These are phyloP conservation scores for Xiphorhynchus elegans DNA, from an alignment of 2,113 vertebrate genomes.

Conservation along the genomic window DNA sequence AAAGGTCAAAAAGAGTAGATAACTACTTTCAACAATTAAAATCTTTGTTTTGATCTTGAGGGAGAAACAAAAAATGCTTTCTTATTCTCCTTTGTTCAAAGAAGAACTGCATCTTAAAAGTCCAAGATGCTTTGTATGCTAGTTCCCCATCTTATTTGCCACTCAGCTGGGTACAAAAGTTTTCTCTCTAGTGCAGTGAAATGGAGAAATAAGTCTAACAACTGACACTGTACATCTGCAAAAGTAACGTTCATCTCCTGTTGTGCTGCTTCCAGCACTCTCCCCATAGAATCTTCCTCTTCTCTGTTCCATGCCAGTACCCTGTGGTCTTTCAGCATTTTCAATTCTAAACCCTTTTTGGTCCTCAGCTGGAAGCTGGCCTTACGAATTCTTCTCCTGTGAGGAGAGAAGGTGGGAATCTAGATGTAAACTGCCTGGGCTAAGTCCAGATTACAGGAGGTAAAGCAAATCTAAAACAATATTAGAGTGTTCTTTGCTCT, in stretches of 20 bases:
- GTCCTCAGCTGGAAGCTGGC: not conserved
- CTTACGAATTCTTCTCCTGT: not conserved
- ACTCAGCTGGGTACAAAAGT: slow-evolving; percentile 1
- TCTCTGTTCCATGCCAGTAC: not conserved
- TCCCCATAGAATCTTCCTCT: not conserved
- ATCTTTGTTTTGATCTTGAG: not conserved
- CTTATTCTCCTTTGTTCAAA: not conserved
- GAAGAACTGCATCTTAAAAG: not conserved
- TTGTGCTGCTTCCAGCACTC: not conserved
- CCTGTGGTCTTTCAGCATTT: not conserved
- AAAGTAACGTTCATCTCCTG: not conserved
- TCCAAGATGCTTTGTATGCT: not conserved
- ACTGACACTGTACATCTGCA: not conserved
- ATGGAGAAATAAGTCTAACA: not conserved
- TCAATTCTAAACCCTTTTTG: not conserved
- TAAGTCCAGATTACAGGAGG: not conserved
- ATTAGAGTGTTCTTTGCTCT: not conserved
- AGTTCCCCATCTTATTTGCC: not conserved
- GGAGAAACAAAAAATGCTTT: not conserved
- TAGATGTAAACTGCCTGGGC: not conserved
- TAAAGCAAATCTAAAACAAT: not conserved
- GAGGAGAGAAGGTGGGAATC: not conserved
- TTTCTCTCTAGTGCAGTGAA: slow-evolving; percentile 9
- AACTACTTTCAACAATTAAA: not conserved
- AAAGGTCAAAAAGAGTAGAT: not conserved